Evolutionary conservation across 92 coral and sea anemone species (phyloP).

Genomic region (Phenganax stokvisi): DNA sequence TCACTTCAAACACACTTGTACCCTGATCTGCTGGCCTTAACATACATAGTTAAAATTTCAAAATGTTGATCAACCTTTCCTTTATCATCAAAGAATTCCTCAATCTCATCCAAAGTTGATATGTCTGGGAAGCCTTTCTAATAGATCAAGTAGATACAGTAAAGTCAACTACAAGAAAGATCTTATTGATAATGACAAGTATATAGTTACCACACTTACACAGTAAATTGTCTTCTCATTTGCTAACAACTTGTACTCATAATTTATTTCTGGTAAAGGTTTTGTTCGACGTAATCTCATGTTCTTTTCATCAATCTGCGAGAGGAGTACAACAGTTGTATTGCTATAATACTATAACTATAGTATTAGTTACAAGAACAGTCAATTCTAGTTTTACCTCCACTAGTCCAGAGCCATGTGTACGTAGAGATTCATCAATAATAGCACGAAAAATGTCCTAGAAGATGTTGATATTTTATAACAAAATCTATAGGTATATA

Average conservation of each 20-base stretch:
- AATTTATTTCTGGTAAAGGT: conserved; percentile 57
- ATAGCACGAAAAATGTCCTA: conserved; percentile 52
- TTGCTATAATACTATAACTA: background rate
- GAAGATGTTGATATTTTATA: conserved; percentile 5
- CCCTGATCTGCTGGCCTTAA: background rate
- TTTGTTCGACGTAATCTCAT: conserved; percentile 68
- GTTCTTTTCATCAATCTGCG: conserved; percentile 69
- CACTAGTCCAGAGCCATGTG: conserved; percentile 59
- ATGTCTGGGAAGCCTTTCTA: conserved; percentile 91
- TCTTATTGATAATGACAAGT: background rate
- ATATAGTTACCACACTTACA: conserved; percentile 48
- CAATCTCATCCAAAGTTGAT: conserved; percentile 61
- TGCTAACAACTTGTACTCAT: conserved; percentile 52
- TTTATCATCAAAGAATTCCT: conserved; percentile 66
- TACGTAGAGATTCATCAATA: conserved; percentile 60
- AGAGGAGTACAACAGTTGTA: background rate
- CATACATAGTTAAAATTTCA: background rate
- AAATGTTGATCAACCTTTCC: conserved; percentile 64
- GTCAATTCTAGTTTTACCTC: conserved; percentile 52
- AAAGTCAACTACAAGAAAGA: background rate
- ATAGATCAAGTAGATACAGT: background rate
- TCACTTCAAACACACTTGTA: background rate
- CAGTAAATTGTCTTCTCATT: conserved; percentile 73
- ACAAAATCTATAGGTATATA: background rate
- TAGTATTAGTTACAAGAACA: background rate